Percentiles rank a stretch among this genome's conserved stretches.
Evolutionary conservation across 37 sponge, comb jelly and placozoan species (phyloP).

Genomic region (Axinella damicornis): DNA sequence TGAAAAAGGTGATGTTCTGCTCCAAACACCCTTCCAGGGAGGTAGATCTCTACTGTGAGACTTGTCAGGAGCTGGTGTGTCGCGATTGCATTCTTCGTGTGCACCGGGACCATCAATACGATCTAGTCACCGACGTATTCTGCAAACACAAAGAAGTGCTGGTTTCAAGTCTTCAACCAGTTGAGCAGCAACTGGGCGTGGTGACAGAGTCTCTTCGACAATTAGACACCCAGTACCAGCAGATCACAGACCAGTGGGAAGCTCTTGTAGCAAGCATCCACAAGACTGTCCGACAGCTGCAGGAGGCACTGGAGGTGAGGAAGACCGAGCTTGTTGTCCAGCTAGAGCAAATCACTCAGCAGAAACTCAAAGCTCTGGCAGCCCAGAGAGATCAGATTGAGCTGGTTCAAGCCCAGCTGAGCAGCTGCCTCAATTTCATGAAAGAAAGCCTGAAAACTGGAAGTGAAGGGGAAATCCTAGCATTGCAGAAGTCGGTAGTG

Average conservation of each 20-base stretch:
- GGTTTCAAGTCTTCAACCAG: neutral
- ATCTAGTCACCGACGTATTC: slow-evolving; percentile 22
- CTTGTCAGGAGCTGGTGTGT: slow-evolving; percentile 52
- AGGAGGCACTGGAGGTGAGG: slow-evolving; percentile 32
- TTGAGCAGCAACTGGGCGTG: slow-evolving; percentile 9
- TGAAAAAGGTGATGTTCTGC: slow-evolving; percentile 11
- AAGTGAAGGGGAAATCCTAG: slow-evolving; percentile 44
- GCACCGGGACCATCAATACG: slow-evolving; percentile 41
- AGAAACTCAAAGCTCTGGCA: slow-evolving; percentile 32
- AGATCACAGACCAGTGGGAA: slow-evolving; percentile 26
- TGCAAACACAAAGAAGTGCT: slow-evolving; percentile 30
- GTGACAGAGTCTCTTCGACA: slow-evolving; percentile 29
- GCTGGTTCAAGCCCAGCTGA: slow-evolving; percentile 20
- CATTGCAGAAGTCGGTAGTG: slow-evolving; percentile 14
- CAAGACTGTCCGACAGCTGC: neutral
- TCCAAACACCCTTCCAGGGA: slow-evolving; percentile 23
- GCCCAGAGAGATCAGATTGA: slow-evolving; percentile 35
- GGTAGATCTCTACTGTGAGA: slow-evolving; percentile 52
- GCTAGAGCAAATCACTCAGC: slow-evolving; percentile 13
- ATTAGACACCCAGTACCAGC: neutral
- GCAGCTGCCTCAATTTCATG: slow-evolving; percentile 21
- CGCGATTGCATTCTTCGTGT: slow-evolving; percentile 19
- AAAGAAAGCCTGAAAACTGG: slow-evolving; percentile 27
- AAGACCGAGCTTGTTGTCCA: slow-evolving; percentile 3
- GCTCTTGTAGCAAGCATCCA: slow-evolving; percentile 5